These are phyloP conservation scores for Papilio polyxenes DNA, from an alignment of 1,140 invertebrate genomes.

Conservation along the genomic window DNA sequence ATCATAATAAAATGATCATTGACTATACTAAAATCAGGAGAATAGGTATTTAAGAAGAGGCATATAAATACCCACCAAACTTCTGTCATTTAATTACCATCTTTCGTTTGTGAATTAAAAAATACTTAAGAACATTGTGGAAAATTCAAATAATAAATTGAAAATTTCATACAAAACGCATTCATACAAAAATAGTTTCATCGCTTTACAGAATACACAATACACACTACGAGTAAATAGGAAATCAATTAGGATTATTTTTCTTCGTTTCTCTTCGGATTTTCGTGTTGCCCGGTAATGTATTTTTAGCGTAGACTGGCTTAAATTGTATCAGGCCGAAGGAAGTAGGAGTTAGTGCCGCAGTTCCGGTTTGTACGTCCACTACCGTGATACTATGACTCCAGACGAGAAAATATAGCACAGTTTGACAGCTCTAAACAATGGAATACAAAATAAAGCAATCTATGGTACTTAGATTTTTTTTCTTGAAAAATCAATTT, in stretches of 20 bases:
- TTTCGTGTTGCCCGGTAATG: background rate
- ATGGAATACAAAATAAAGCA: background rate
- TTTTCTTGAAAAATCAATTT: background rate
- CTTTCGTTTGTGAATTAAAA: too few relatives aligned
- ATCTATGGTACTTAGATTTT: background rate
- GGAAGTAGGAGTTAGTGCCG: slow-evolving; percentile 37
- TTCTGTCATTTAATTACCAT: too few relatives aligned
- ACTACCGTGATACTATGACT: background rate
- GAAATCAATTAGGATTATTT: background rate
- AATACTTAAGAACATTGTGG: too few relatives aligned
- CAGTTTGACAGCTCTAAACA: slow-evolving; percentile 33
- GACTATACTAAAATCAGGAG: too few relatives aligned
- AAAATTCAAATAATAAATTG: too few relatives aligned
- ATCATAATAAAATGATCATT: too few relatives aligned
- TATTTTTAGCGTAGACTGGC: slow-evolving; percentile 12
- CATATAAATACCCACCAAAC: too few relatives aligned
- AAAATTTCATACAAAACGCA: too few relatives aligned
- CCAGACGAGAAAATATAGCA: slow-evolving; percentile 16
- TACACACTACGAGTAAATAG: too few relatives aligned
- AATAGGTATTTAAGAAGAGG: too few relatives aligned
- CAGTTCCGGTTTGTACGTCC: slow-evolving; percentile 32
- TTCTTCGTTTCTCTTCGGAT: background rate
- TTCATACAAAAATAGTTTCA: too few relatives aligned
- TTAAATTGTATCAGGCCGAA: slow-evolving; percentile 30
- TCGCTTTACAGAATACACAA: too few relatives aligned